Conservation (phyloP, 2,113 vertebrate species). For the Condylura cristata region DNA sequence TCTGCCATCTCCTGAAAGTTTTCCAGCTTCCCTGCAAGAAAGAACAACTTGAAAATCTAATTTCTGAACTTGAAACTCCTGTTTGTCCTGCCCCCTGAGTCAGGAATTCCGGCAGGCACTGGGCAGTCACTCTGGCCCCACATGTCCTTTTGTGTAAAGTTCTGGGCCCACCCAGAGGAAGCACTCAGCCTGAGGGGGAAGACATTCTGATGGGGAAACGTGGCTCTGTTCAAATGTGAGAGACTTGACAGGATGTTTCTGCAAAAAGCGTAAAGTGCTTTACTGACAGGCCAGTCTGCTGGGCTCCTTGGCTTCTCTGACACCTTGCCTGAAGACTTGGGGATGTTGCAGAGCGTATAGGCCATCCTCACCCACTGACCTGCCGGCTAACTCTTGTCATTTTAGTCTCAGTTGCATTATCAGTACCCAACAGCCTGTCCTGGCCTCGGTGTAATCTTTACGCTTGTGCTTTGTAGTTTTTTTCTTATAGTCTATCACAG, state of each 20-base stretch:
- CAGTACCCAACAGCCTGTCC: neutral
- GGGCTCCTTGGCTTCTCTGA: neutral
- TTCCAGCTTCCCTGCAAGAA: conserved; percentile 6
- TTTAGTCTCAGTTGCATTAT: neutral
- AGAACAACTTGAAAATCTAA: conserved; percentile 24
- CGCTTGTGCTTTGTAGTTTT: neutral
- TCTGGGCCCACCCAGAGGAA: conserved; percentile 1
- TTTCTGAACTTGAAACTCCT: conserved; percentile 54
- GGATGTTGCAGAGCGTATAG: neutral
- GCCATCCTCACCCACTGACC: neutral
- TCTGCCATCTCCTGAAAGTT: neutral
- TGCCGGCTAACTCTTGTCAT: neutral
- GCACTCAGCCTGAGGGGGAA: neutral
- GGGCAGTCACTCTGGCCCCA: neutral
- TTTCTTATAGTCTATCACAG: neutral
- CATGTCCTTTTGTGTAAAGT: neutral
- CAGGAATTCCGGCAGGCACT: conserved; percentile 1
- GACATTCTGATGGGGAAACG: neutral
- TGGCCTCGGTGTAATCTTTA: neutral
- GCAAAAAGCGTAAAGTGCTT: neutral
- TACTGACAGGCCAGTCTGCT: neutral
- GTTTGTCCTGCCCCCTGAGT: conserved; percentile 56
- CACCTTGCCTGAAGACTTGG: neutral
- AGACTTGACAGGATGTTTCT: neutral
- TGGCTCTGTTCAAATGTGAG: neutral